These are phyloP conservation scores for Aramus guarauna DNA, from an alignment of 2,113 vertebrate genomes.

Conservation along the genomic window DNA sequence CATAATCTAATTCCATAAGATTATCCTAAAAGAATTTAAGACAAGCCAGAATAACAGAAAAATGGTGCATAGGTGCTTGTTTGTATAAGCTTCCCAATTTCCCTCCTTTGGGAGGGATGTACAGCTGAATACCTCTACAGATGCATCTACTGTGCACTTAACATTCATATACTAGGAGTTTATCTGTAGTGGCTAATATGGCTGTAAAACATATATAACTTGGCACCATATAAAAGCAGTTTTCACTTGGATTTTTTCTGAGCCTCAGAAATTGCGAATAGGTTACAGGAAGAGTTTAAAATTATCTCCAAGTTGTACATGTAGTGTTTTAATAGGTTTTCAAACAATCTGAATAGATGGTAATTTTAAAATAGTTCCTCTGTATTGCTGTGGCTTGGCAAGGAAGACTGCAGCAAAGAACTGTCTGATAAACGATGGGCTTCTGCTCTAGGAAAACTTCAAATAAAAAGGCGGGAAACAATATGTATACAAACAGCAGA, in stretches of 20 bases:
- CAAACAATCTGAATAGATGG: background rate
- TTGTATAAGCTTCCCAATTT: background rate
- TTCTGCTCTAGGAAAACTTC: background rate
- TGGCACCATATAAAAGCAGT: background rate
- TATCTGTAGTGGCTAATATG: background rate
- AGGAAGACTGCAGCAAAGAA: background rate
- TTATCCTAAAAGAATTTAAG: background rate
- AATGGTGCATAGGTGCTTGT: background rate
- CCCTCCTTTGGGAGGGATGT: background rate
- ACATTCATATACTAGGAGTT: background rate
- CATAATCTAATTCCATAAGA: background rate
- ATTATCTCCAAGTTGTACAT: background rate
- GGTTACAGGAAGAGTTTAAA: background rate
- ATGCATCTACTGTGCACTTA: background rate
- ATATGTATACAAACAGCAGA: background rate
- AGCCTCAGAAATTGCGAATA: background rate
- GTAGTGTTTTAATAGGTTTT: background rate
- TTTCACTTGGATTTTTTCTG: background rate
- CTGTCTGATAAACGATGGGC: background rate
- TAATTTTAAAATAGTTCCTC: background rate
- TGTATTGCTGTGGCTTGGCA: background rate
- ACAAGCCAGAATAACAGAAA: background rate
- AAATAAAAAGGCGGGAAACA: background rate
- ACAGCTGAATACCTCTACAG: background rate
- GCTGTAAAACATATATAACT: background rate